A percentile compares a stretch with the other conserved stretches of the same genome.
These are phyloP conservation scores for Centropyge bicolor DNA, from an alignment of 2,797 vertebrate genomes.

Conservation along the genomic window DNA sequence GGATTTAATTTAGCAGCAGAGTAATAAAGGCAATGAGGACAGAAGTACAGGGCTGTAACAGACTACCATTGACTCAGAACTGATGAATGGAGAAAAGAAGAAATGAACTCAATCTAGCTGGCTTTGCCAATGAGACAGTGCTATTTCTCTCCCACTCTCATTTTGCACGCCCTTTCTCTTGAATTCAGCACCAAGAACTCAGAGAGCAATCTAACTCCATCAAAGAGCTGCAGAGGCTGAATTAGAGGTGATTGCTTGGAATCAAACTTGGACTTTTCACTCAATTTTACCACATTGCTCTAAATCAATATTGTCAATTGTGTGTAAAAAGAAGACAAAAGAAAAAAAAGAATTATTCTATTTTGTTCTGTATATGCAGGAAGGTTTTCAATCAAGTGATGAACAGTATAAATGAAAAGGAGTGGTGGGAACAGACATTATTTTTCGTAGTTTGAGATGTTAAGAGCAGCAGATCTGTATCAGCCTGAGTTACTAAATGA, in stretches of 20 bases:
- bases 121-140: slow-evolving; percentile 57
- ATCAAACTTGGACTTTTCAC: slow-evolving; percentile 36
- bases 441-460: neutral
- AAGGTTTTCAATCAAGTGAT: neutral
- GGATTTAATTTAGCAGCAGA: slow-evolving; percentile 64
- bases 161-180: slow-evolving; percentile 49
- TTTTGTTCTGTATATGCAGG: slow-evolving; percentile 1
- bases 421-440: neutral
- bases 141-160: slow-evolving; percentile 48
- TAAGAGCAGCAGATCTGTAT: neutral
- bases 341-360: neutral
- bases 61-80: slow-evolving; percentile 69
- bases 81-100: slow-evolving; percentile 51
- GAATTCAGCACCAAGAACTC: slow-evolving; percentile 41
- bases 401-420: neutral
- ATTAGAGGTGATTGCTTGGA: slow-evolving; percentile 49
- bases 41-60: slow-evolving; percentile 55
- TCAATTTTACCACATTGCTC: slow-evolving; percentile 26
- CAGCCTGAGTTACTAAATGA: neutral
- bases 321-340: slow-evolving; percentile 1
- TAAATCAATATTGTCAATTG: slow-evolving; percentile 41
- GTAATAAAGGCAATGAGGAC: slow-evolving; percentile 66
- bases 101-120: slow-evolving; percentile 54
- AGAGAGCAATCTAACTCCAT: slow-evolving; percentile 56
- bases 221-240: slow-evolving; percentile 43